Evolutionary conservation across 2,797 vertebrate species (phyloP).

Genomic region (Steatocranus sp.): DNA sequence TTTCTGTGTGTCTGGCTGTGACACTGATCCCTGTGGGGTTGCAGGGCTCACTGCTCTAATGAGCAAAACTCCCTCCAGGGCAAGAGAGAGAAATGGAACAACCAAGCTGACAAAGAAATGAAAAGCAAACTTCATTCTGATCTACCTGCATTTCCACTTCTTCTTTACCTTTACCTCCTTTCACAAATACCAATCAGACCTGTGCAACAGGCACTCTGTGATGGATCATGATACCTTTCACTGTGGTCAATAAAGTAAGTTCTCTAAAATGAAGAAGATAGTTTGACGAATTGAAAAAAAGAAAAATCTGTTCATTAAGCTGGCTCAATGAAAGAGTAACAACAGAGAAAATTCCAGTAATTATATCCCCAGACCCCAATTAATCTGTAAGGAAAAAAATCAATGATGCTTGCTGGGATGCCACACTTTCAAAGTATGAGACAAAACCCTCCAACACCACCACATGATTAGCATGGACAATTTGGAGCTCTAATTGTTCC

Average conservation of each 20-base stretch:
- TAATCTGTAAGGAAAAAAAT: neutral
- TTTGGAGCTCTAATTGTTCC: neutral
- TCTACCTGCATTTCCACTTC: constrained; percentile 28
- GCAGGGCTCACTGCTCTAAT: constrained; percentile 67
- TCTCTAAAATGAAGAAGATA: neutral
- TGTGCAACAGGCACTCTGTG: neutral
- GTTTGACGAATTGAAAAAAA: neutral
- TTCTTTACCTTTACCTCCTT: neutral
- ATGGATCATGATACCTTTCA: neutral
- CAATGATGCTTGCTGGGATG: neutral
- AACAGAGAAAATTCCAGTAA: neutral
- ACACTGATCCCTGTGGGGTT: constrained; percentile 66
- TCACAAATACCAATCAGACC: neutral
- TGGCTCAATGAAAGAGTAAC: neutral
- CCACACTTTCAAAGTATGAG: neutral
- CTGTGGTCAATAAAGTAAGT: neutral
- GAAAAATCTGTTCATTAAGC: neutral
- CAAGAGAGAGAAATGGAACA: constrained; percentile 34
- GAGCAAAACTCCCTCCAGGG: constrained; percentile 63
- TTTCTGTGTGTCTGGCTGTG: constrained; percentile 45
- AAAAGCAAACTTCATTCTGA: constrained; percentile 29
- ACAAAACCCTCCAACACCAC: neutral
- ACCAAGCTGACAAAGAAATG: constrained; percentile 47
- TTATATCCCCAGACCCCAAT: neutral
- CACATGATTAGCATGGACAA: neutral